These are phyloP conservation scores for Xiphophorus maculatus DNA, from an alignment of 2,113 vertebrate species.

Conservation along the genomic window DNA sequence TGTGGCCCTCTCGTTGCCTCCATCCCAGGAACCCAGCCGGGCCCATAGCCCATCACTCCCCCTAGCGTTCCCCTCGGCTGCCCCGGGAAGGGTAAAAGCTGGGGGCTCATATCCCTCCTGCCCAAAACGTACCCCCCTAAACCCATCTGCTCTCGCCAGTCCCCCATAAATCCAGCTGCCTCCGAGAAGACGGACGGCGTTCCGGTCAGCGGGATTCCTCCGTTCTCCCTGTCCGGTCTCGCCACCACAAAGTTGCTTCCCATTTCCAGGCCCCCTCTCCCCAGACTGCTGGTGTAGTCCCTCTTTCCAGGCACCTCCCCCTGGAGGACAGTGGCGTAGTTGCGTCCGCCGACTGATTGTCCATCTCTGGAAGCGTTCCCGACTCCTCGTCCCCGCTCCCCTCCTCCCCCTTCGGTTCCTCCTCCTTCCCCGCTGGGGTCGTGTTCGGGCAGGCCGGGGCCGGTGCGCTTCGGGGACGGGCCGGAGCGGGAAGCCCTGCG, in stretches of 20 bases:
- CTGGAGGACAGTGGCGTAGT: conserved; percentile 67
- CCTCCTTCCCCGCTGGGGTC: conserved; percentile 45
- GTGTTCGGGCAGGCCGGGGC: conserved; percentile 50
- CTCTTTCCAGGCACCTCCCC: conserved; percentile 68
- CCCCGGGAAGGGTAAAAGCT: conserved; percentile 77
- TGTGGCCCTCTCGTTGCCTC: conserved; percentile 64
- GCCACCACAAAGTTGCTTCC: conserved; percentile 79
- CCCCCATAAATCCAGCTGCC: conserved; percentile 72
- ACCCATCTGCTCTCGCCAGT: conserved; percentile 80
- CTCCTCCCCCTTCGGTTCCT: conserved; percentile 5
- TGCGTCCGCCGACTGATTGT: conserved; percentile 60
- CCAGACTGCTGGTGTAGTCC: conserved; percentile 73
- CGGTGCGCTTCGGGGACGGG: conserved; percentile 64
- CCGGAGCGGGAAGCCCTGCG: conserved; percentile 68
- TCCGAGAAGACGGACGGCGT: conserved; percentile 74
- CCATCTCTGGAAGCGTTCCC: conserved; percentile 53
- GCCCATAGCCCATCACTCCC: conserved; percentile 74
- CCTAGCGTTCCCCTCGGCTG: conserved; percentile 70
- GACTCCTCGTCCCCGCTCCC: background rate
- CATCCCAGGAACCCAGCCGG: conserved; percentile 70
- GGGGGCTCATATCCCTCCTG: conserved; percentile 81
- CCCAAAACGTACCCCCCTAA: conserved; percentile 76
- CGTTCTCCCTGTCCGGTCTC: conserved; percentile 73
- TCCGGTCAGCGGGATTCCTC: conserved; percentile 71
- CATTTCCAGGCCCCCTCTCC: conserved; percentile 78